phyloP scores from a whole-genome alignment of 2,797 vertebrate genomes.

The Xiphophorus birchmanni region DNA sequence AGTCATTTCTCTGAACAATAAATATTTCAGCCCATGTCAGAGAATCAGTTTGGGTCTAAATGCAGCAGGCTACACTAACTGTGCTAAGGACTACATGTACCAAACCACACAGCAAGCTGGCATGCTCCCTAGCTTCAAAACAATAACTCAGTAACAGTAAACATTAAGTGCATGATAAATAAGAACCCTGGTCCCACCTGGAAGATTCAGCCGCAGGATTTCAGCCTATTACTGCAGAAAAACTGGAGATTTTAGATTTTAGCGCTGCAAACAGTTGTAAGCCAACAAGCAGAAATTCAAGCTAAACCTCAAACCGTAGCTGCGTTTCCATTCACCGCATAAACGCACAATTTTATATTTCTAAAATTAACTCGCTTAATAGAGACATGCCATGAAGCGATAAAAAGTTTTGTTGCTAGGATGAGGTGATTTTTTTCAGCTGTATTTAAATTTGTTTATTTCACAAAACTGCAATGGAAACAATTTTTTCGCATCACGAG shows the following conservation, averaged over 20 bases:
- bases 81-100: not conserved
- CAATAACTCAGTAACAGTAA: not conserved
- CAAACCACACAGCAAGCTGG: not conserved
- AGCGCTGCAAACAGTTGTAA: not conserved
- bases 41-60: not conserved
- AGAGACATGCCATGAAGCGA: too few relatives aligned
- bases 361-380: too few relatives aligned
- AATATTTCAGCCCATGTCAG: not conserved
- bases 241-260: not conserved
- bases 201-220: not conserved
- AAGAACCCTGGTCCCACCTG: not conserved
- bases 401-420: too few relatives aligned
- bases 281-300: not conserved
- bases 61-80: not conserved
- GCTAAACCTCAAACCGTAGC: not conserved
- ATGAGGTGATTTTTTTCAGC: too few relatives aligned
- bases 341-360: too few relatives aligned
- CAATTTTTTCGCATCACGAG: too few relatives aligned
- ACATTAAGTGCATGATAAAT: not conserved
- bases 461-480: too few relatives aligned
- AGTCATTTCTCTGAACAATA: not conserved
- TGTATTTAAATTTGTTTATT: too few relatives aligned
- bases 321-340: too few relatives aligned
- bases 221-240: not conserved
- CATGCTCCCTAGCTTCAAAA: not conserved